Percentiles rank a stretch among this genome's conserved stretches.
These are phyloP conservation scores for Pangasius sanitwongsei DNA, from an alignment of 2,797 vertebrate species.

Conservation along the genomic window DNA sequence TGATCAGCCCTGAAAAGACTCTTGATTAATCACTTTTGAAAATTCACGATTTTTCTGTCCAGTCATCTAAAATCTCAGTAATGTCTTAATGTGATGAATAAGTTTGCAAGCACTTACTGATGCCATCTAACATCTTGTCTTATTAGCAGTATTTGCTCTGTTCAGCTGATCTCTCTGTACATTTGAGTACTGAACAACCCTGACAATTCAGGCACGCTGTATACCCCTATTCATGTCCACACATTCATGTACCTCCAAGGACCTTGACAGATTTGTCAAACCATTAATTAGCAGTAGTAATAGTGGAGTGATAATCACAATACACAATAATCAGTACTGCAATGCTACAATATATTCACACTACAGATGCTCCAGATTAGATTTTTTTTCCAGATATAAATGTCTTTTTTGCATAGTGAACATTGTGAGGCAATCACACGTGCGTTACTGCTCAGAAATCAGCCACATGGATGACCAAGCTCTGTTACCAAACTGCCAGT, in stretches of 20 bases:
- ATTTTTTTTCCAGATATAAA: not conserved
- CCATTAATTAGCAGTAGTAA: not conserved
- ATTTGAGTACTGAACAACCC: not conserved
- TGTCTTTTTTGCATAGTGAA: not conserved
- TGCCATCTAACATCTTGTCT: not conserved
- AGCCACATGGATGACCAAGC: not conserved
- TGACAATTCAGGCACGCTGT: not conserved
- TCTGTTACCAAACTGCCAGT: conserved; percentile 2
- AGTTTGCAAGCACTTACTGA: not conserved
- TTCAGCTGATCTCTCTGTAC: not conserved
- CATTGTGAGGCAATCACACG: not conserved
- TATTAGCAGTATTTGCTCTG: not conserved
- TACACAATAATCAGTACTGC: not conserved
- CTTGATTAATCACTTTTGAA: not conserved
- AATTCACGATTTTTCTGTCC: not conserved
- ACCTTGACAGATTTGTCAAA: not conserved
- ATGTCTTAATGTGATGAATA: not conserved
- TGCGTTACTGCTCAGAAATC: not conserved
- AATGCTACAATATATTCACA: not conserved
- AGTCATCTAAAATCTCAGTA: not conserved
- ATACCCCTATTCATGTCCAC: not conserved
- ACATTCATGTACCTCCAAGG: not conserved
- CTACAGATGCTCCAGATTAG: not conserved
- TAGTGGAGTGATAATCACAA: not conserved
- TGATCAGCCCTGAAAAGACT: not conserved